These are phyloP conservation scores for Cyclophora albipunctata DNA, from an alignment of 2,888 invertebrate species.

Conservation along the genomic window DNA sequence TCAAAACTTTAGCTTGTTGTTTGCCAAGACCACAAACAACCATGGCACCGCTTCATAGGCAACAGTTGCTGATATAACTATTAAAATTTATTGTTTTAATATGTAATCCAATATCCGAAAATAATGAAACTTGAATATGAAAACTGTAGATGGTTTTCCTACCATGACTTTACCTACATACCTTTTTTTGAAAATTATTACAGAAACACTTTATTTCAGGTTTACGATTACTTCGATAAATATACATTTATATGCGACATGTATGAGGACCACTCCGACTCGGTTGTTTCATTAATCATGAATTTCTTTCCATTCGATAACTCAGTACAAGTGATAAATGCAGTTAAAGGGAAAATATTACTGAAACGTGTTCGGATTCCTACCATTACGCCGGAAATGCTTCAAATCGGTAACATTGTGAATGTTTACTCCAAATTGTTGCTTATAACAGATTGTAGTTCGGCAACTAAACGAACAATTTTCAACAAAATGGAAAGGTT, in stretches of 20 bases:
- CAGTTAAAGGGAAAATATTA: slow-evolving; percentile 75
- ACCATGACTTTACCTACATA: no score
- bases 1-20: no score
- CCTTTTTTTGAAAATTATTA: no score
- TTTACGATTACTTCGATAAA: slow-evolving; percentile 73
- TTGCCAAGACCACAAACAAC: no score
- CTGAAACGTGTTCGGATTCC: slow-evolving; percentile 79
- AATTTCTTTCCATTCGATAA: slow-evolving; percentile 85
- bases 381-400: slow-evolving; percentile 76
- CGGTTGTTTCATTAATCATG: slow-evolving; percentile 81
- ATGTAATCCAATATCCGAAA: no score
- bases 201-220: slow-evolving; percentile 24
- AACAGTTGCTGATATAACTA: no score
- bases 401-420: slow-evolving; percentile 83
- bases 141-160: no score
- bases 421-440: slow-evolving; percentile 84
- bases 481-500: slow-evolving; percentile 79
- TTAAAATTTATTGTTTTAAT: no score
- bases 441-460: slow-evolving; percentile 81
- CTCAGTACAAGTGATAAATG: slow-evolving; percentile 85
- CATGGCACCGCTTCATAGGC: no score
- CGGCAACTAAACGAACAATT: slow-evolving; percentile 78
- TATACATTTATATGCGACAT: slow-evolving; percentile 85
- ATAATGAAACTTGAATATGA: no score
- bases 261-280: slow-evolving; percentile 85